phyloP scores from a whole-genome alignment of 2,888 invertebrate species.

The Nineta flava region DNA sequence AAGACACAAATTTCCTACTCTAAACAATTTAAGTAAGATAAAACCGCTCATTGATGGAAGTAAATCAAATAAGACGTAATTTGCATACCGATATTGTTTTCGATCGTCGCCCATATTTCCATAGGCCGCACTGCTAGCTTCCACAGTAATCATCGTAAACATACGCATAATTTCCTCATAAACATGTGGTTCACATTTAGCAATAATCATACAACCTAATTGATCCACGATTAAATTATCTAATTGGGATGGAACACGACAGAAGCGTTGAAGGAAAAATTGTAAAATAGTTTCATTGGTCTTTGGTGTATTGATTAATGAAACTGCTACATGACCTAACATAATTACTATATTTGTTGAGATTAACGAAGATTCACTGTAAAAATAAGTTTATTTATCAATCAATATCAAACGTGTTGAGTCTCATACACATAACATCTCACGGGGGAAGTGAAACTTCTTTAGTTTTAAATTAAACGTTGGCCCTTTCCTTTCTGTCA shows the following conservation, averaged over 20 bases:
- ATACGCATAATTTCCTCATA: constrained; percentile 96
- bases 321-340: constrained; percentile 92
- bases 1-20: no score
- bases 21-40: no score
- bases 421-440: no score
- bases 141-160: constrained; percentile 91
- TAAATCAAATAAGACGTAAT: background rate
- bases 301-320: constrained; percentile 81
- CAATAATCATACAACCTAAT: constrained; percentile 94
- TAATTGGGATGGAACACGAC: constrained; percentile 79
- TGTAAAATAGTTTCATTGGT: constrained; percentile 90
- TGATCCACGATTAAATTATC: constrained; percentile 95
- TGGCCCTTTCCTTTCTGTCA: no score
- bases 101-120: constrained; percentile 43
- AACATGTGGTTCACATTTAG: constrained; percentile 67
- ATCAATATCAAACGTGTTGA: background rate
- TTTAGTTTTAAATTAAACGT: no score
- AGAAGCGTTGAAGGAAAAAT: constrained; percentile 92
- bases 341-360: constrained; percentile 95
- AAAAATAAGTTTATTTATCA: constrained; percentile 16
- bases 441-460: no score
- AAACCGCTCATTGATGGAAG: no score
- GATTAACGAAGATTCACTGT: constrained; percentile 78
- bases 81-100: constrained; percentile 33
- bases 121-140: constrained; percentile 69